Evolutionary conservation across 2,888 invertebrate genomes (phyloP), one percentile per base, ranked within the genome.

Genomic region (Eupithecia subumbrata): DNA sequence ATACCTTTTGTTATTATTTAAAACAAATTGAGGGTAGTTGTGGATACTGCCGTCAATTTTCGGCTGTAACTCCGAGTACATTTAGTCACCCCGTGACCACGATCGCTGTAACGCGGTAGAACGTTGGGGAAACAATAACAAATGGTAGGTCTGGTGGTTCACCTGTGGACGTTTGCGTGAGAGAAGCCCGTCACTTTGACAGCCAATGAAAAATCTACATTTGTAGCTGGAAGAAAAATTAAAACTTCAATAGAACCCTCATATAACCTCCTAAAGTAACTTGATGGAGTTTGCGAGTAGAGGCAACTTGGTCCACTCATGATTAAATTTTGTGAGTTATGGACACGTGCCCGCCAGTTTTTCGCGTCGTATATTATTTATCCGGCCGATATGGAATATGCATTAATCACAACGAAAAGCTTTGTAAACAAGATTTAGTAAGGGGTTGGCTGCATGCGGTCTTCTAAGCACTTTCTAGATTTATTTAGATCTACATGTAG

Each of bases 281-380:
- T 72, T 72, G 69, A 76, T 69, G 67, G 71, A 76, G 76, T 77
- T 77, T 71, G 70, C 64, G 76, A 80, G 68, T 78, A 74, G 75
- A 45, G 73, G 74, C 82, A 87, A 89, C 84, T 89, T 88, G 82
- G 82, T 82, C 82, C 81, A 83, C 84, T 85, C 87, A 90, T 91
- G 90, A 91, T 92, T 92, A 91, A 91, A 92, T 92, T 91, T 88
- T 83, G 84, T 89, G 89, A 92, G 88, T 91, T 91, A 91, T 88
- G 87, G 89, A 88, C 87, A 87, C 84, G 84, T 87, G 86, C 88
- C 89, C 69, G 83, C 82, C 83, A 85, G 84, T 89, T 91, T 91
- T 90, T 90, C 86, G 82, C 81, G 83, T 84, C 85, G 83, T 87
- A 87, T 85, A 88, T 90, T 89, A 92, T 92, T 92, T 91, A 91